A percentile compares a stretch with the other conserved stretches of the same genome.
phyloP scores from a whole-genome alignment of 2,113 vertebrate genomes.

The Heliornis fulica region DNA sequence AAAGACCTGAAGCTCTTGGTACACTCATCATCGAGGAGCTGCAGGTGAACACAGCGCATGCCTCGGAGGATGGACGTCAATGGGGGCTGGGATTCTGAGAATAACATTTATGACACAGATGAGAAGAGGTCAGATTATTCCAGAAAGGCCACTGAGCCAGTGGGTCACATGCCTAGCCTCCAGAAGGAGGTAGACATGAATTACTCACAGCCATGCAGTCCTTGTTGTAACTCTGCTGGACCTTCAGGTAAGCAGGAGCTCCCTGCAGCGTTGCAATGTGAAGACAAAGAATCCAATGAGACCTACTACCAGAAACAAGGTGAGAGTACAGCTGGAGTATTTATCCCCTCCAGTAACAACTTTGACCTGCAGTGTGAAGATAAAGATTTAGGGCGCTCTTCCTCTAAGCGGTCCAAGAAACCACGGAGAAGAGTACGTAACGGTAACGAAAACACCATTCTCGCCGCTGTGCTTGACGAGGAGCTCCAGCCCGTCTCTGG shows the following conservation, averaged over 20 bases:
- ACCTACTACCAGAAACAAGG: neutral
- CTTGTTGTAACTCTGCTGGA: neutral
- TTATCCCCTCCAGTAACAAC: neutral
- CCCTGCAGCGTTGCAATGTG: neutral
- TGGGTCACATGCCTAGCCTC: neutral
- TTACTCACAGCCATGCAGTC: neutral
- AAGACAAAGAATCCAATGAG: neutral
- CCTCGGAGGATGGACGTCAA: neutral
- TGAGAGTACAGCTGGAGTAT: neutral
- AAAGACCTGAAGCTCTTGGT: neutral
- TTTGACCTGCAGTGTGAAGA: neutral
- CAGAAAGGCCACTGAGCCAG: neutral
- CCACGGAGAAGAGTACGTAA: rapidly evolving
- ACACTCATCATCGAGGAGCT: neutral
- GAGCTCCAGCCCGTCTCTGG: neutral
- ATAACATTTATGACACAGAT: neutral
- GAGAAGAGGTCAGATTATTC: neutral
- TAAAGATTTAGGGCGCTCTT: neutral
- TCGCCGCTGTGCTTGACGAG: neutral
- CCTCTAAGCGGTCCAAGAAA: neutral
- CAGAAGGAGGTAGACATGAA: neutral
- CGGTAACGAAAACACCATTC: neutral
- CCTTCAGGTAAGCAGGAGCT: neutral
- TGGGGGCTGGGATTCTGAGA: neutral
- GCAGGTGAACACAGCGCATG: rapidly evolving